Conservation (phyloP, 2,888 invertebrate genomes). For the Thecocarcelia acutangulata region DNA sequence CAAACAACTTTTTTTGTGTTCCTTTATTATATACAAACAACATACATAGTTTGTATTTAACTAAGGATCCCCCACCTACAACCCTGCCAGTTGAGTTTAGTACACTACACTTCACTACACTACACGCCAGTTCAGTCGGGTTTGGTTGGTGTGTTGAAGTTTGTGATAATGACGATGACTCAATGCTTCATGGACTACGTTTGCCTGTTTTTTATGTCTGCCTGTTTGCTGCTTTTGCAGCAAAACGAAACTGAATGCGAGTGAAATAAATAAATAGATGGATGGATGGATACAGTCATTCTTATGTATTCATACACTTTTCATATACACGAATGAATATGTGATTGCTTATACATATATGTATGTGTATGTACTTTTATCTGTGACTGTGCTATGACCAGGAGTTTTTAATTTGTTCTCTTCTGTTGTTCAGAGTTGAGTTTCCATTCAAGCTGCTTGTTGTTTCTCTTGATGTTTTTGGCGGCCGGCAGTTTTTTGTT, state of each 20-base stretch:
- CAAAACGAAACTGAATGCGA: slow-evolving; percentile 11
- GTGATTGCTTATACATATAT: not conserved
- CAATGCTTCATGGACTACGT: slow-evolving; percentile 27
- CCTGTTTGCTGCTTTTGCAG: slow-evolving; percentile 40
- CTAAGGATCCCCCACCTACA: slow-evolving; percentile 22
- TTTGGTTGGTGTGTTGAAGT: slow-evolving; percentile 21
- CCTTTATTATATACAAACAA: not conserved
- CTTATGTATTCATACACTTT: not conserved
- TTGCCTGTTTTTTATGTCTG: not conserved
- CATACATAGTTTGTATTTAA: not conserved
- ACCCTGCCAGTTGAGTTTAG: slow-evolving; percentile 1
- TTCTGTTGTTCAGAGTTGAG: slow-evolving; percentile 7
- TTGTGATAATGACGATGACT: slow-evolving; percentile 48
- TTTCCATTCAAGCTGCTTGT: slow-evolving; percentile 23
- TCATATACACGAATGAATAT: not conserved
- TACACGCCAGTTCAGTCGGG: slow-evolving; percentile 19
- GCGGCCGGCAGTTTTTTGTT: slow-evolving; percentile 61
- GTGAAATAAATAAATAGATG: slow-evolving; percentile 7
- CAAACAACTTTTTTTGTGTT: slow-evolving; percentile 19
- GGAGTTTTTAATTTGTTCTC: slow-evolving; percentile 35
- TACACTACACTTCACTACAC: slow-evolving; percentile 5
- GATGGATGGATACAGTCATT: slow-evolving; percentile 34
- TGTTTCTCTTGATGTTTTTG: slow-evolving; percentile 38
- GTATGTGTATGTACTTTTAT: not conserved
- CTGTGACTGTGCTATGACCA: slow-evolving; percentile 48